Percentiles rank a stretch among this genome's conserved stretches.
Evolutionary conservation across 2,888 invertebrate species (phyloP).

Genomic region (Latrodectus hesperus): DNA sequence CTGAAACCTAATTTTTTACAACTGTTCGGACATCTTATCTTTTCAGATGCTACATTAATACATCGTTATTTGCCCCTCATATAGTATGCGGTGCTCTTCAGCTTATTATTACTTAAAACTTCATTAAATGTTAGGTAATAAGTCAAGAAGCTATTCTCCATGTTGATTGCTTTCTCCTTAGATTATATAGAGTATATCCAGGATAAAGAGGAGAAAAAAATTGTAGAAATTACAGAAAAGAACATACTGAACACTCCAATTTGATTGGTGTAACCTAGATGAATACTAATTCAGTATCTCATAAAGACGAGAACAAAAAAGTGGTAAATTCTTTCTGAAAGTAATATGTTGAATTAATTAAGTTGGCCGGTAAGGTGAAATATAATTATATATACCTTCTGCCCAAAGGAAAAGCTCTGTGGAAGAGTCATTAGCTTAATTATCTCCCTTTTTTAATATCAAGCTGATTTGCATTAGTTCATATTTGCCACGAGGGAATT

Average conservation of each 20-base stretch:
- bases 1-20: not conserved
- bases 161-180: conserved; percentile 13
- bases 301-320: conserved; percentile 16
- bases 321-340: conserved; percentile 27
- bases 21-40: not conserved
- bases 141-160: conserved; percentile 25
- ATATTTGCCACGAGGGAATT: conserved; percentile 13
- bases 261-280: conserved; percentile 34
- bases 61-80: not conserved
- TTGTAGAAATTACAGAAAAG: conserved; percentile 19
- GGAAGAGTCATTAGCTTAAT: conserved; percentile 58
- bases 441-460: conserved; percentile 29
- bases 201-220: conserved; percentile 7
- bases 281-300: conserved; percentile 55
- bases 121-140: conserved; percentile 37
- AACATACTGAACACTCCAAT: conserved; percentile 8
- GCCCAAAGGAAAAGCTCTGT: conserved; percentile 27
- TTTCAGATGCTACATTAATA: not conserved
- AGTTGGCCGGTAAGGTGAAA: conserved; percentile 37
- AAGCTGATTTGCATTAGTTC: conserved; percentile 57
- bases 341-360: conserved; percentile 66
- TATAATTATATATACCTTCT: conserved; percentile 59
- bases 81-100: not conserved
- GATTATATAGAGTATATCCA: conserved; percentile 6
- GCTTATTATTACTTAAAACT: conserved; percentile 8